These are phyloP conservation scores for Aplysia californica DNA, from an alignment of 1,140 invertebrate species.

Conservation along the genomic window DNA sequence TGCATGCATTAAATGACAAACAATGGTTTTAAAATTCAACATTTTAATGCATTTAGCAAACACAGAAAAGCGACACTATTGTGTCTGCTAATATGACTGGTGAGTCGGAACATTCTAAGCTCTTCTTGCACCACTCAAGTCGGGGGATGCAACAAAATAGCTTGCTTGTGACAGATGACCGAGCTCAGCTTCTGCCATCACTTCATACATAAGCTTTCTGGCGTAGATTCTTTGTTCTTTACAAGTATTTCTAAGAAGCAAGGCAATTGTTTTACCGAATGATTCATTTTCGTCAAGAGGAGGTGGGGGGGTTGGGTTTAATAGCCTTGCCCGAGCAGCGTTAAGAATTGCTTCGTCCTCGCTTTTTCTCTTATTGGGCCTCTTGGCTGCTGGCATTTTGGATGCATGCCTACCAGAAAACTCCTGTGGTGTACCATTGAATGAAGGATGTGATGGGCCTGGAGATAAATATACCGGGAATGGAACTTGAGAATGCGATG, in stretches of 20 bases:
- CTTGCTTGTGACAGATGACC: slow-evolving; percentile 4
- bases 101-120: not conserved
- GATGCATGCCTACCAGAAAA: not conserved
- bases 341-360: slow-evolving; percentile 5
- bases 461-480: not conserved
- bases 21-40: not conserved
- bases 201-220: slow-evolving; percentile 4
- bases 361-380: slow-evolving; percentile 3
- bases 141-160: not conserved
- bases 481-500: not conserved
- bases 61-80: not conserved
- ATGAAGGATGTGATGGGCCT: not conserved
- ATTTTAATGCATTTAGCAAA: not conserved
- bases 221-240: slow-evolving; percentile 9
- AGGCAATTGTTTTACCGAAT: not conserved
- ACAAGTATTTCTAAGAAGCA: slow-evolving; percentile 4
- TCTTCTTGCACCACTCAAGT: not conserved
- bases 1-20: not conserved
- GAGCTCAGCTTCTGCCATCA: not conserved
- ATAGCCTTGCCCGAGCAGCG: slow-evolving; percentile 11
- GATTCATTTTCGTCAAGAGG: slow-evolving; percentile 9
- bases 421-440: not conserved
- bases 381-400: not conserved
- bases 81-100: not conserved
- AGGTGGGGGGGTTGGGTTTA: slow-evolving; percentile 1